A percentile compares a stretch with the other conserved stretches of the same genome.
phyloP scores from a whole-genome alignment of 2,797 vertebrate species.

The Psittacula derbiana region DNA sequence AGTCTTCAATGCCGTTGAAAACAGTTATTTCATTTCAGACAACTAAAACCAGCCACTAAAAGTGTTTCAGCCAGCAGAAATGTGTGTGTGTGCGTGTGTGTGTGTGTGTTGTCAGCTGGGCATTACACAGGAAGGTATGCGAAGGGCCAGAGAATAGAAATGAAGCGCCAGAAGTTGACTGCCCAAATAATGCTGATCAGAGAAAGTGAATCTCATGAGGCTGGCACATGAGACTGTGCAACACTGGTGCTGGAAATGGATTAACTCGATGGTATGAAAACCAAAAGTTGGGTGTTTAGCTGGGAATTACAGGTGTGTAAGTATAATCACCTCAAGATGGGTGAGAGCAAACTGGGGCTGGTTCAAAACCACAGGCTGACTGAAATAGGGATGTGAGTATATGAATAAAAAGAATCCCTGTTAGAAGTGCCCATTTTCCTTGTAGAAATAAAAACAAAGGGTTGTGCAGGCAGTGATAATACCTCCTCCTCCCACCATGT shows the following conservation, averaged over 20 bases:
- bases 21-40: background rate
- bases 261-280: background rate
- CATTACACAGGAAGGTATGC: background rate
- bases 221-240: background rate
- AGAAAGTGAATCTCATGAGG: background rate
- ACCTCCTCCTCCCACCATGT: background rate
- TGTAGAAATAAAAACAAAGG: background rate
- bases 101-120: background rate
- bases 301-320: background rate
- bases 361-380: background rate
- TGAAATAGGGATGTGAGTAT: background rate
- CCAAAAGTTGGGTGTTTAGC: background rate
- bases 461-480: background rate
- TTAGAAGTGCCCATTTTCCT: background rate
- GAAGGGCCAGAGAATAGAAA: background rate
- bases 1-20: background rate
- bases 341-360: accelerated
- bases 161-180: background rate
- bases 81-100: accelerated
- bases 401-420: accelerated
- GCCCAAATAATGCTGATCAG: no score
- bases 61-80: background rate
- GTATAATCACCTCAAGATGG: background rate
- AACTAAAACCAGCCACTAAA: background rate
- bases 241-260: background rate